phyloP scores from a whole-genome alignment of 1,140 invertebrate species.

The Rhagoletis zephyria region DNA sequence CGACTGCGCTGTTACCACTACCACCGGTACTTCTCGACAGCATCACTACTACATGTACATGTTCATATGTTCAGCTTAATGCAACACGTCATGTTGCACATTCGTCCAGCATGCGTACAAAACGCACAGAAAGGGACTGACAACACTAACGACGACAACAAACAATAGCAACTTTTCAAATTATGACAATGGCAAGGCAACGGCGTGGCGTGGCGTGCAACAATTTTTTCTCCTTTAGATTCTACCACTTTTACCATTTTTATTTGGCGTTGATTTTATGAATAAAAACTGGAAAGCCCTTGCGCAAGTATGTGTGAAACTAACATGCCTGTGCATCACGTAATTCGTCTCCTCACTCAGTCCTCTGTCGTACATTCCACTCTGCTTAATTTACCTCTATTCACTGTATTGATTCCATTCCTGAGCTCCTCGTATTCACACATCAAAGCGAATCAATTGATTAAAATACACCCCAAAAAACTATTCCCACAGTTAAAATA shows the following conservation, averaged over 20 bases:
- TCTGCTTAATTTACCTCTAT: slow-evolving; percentile 30
- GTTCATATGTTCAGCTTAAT: neutral
- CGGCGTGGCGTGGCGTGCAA: neutral
- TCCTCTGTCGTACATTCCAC: neutral
- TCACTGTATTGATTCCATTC: neutral
- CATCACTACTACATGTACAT: neutral
- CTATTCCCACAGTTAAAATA: neutral
- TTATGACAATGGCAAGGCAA: slow-evolving; percentile 1
- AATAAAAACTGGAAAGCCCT: slow-evolving; percentile 24
- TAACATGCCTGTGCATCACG: neutral
- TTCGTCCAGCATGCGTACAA: neutral
- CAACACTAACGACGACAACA: slow-evolving; percentile 60
- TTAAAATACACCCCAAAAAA: slow-evolving; percentile 46
- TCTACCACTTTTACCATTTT: slow-evolving; percentile 44
- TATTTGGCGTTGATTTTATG: slow-evolving; percentile 29
- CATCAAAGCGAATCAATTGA: slow-evolving; percentile 47
- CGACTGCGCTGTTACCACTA: neutral
- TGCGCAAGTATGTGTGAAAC: neutral
- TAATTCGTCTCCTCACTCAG: neutral
- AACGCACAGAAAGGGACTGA: slow-evolving; percentile 26
- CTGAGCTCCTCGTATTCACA: slow-evolving; percentile 8
- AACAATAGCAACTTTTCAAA: slow-evolving; percentile 67
- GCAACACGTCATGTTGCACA: slow-evolving; percentile 14
- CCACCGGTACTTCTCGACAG: neutral
- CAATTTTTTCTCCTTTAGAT: slow-evolving; percentile 2